A percentile compares a stretch with the other conserved stretches of the same genome.
These are phyloP conservation scores for Nycteola revayana DNA, from an alignment of 2,888 invertebrate species.

Conservation along the genomic window DNA sequence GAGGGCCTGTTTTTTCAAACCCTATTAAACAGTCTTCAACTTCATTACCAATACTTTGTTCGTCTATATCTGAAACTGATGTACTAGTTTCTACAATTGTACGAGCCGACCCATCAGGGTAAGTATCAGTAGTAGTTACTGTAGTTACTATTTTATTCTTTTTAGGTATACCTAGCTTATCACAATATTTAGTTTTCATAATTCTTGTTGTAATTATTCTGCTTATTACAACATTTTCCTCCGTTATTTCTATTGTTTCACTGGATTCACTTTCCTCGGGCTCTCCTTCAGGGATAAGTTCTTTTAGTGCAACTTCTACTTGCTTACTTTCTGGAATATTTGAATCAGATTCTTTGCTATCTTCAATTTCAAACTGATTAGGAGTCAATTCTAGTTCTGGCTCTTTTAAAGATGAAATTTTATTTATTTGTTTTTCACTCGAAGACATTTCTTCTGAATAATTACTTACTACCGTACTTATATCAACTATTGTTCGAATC, in stretches of 20 bases:
- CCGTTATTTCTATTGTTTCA: slow-evolving; percentile 39
- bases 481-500: slow-evolving; percentile 37
- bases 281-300: slow-evolving; percentile 31
- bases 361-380: background rate
- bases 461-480: slow-evolving; percentile 27
- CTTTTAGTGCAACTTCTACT: slow-evolving; percentile 24
- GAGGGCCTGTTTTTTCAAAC: slow-evolving; percentile 43
- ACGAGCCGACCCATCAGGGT: slow-evolving; percentile 54
- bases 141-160: slow-evolving; percentile 59
- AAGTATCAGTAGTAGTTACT: slow-evolving; percentile 59
- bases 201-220: slow-evolving; percentile 53
- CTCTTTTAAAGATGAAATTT: no score
- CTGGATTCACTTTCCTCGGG: slow-evolving; percentile 40
- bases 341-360: slow-evolving; percentile 29
- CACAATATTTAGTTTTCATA: slow-evolving; percentile 51
- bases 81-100: slow-evolving; percentile 48
- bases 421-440: no score
- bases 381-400: no score
- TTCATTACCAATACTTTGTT: slow-evolving; percentile 28
- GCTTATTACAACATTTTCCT: slow-evolving; percentile 44
- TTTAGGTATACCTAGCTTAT: slow-evolving; percentile 37
- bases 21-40: slow-evolving; percentile 40
- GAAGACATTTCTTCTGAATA: slow-evolving; percentile 9
- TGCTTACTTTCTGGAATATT: slow-evolving; percentile 16
- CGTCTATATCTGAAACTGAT: slow-evolving; percentile 44